Conservation (phyloP, 2,888 invertebrate genomes). For the Parnassius apollo region DNA sequence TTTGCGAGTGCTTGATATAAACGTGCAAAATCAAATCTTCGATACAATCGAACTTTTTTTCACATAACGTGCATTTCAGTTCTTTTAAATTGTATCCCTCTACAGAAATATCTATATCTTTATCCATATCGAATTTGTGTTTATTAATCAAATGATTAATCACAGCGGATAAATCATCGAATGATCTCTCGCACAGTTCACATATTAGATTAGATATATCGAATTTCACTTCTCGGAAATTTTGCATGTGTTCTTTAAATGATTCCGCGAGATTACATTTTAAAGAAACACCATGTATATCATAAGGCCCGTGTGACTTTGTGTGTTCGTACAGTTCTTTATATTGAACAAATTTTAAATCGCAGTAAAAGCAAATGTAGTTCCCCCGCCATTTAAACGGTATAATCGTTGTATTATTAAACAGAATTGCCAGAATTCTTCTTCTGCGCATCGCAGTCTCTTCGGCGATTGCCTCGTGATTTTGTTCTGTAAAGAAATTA, state of each 20-base stretch:
- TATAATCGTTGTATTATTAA: conserved; percentile 39
- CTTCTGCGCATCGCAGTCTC: conserved; percentile 36
- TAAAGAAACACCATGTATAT: conserved; percentile 2
- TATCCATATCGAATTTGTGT: conserved; percentile 24
- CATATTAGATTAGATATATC: conserved; percentile 32
- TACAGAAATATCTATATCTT: conserved; percentile 2
- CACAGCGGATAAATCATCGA: conserved; percentile 30
- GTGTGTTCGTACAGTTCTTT: conserved; percentile 38
- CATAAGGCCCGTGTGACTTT: conserved; percentile 35
- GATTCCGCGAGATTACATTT: conserved; percentile 14
- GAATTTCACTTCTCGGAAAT: conserved; percentile 28
- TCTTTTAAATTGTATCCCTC: conserved; percentile 25
- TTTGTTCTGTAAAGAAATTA: conserved; percentile 46
- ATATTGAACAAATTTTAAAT: conserved; percentile 30
- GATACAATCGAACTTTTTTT: conserved; percentile 17
- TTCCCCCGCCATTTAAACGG: conserved; percentile 42
- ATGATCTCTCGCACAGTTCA: conserved; percentile 29
- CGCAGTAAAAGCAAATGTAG: conserved; percentile 39
- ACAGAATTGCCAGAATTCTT: conserved; percentile 38
- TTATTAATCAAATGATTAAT: conserved; percentile 32
- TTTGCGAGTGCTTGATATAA: conserved; percentile 2
- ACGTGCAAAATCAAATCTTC: conserved; percentile 12
- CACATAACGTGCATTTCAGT: conserved; percentile 29
- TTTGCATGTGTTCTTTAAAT: conserved; percentile 26
- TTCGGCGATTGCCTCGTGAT: conserved; percentile 34